These are phyloP conservation scores for Drosophila mercatorum DNA, from an alignment of 2,888 invertebrate species.

Conservation along the genomic window DNA sequence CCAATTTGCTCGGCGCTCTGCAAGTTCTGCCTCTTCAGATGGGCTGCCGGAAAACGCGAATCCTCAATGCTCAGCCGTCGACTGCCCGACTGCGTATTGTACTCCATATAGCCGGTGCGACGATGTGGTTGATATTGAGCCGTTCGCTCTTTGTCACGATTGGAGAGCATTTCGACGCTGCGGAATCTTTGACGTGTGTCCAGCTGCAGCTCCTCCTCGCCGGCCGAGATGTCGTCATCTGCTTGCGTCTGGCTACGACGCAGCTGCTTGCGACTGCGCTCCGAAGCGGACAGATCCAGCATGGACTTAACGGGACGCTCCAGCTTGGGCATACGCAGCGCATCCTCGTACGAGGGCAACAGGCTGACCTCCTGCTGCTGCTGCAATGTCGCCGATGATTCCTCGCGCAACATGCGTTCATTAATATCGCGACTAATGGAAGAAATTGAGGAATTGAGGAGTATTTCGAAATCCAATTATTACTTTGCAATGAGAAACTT, in stretches of 20 bases:
- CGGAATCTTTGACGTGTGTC: conserved; percentile 81
- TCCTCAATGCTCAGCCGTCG: conserved; percentile 81
- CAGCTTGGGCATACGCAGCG: conserved; percentile 90
- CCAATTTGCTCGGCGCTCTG: conserved; percentile 83
- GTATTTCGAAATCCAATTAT: not conserved
- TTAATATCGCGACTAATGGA: conserved; percentile 85
- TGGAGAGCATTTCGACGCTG: conserved; percentile 83
- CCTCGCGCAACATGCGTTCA: conserved; percentile 86
- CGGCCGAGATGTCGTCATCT: conserved; percentile 56
- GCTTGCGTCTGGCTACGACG: conserved; percentile 63
- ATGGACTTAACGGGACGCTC: conserved; percentile 87
- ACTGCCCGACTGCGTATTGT: conserved; percentile 77
- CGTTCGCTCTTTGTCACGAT: conserved; percentile 80
- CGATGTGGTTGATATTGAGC: conserved; percentile 72
- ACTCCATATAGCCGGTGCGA: conserved; percentile 77
- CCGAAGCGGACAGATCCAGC: conserved; percentile 84
- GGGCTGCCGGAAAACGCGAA: conserved; percentile 81
- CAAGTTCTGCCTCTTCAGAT: conserved; percentile 82
- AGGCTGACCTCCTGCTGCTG: conserved; percentile 89
- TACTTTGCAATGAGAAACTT: conserved; percentile 32
- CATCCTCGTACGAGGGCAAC: conserved; percentile 92
- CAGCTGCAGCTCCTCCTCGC: conserved; percentile 73
- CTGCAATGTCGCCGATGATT: conserved; percentile 86
- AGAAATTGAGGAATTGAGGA: not conserved
- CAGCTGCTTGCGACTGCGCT: conserved; percentile 80